Percentiles rank a stretch among this genome's conserved stretches.
These are phyloP conservation scores for Ophioderma brevispina DNA, from an alignment of 35 echinoderm and acorn worm genomes.

Conservation along the genomic window DNA sequence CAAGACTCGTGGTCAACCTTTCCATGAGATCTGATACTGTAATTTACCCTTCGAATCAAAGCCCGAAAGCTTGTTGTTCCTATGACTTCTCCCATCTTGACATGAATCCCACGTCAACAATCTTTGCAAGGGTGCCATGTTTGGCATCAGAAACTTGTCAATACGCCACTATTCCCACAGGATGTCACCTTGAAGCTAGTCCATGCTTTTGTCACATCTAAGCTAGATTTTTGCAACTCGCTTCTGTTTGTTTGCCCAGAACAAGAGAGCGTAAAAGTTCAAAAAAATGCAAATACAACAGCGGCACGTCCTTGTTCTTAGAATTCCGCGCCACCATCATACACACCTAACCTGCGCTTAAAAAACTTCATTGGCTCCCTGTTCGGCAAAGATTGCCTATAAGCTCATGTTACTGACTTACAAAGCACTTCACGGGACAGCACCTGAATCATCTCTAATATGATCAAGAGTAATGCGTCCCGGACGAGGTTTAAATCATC, in stretches of 20 bases:
- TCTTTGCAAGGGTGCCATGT: background rate
- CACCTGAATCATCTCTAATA: too few species aligned
- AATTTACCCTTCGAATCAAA: background rate
- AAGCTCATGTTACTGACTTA: background rate
- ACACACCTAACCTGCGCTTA: slow-evolving; percentile 15
- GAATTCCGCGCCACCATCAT: background rate
- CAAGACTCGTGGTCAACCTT: background rate
- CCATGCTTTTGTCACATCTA: slow-evolving; percentile 2
- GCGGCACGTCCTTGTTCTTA: slow-evolving; percentile 1
- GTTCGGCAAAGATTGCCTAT: background rate
- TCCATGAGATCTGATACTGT: background rate
- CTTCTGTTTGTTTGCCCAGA: background rate
- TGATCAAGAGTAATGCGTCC: too few species aligned
- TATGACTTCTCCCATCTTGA: background rate
- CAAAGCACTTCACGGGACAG: too few species aligned
- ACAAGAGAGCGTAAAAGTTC: background rate
- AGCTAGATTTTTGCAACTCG: background rate
- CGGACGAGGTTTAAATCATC: too few species aligned
- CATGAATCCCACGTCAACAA: background rate
- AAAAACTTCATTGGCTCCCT: slow-evolving; percentile 32
- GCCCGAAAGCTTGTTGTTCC: background rate
- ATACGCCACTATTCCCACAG: background rate
- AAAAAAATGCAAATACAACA: background rate
- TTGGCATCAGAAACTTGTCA: background rate
- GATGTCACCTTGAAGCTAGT: background rate